A percentile compares a stretch with the other conserved stretches of the same genome.
phyloP scores from a whole-genome alignment of 2,113 vertebrate genomes.

The Bambusicola thoracicus region DNA sequence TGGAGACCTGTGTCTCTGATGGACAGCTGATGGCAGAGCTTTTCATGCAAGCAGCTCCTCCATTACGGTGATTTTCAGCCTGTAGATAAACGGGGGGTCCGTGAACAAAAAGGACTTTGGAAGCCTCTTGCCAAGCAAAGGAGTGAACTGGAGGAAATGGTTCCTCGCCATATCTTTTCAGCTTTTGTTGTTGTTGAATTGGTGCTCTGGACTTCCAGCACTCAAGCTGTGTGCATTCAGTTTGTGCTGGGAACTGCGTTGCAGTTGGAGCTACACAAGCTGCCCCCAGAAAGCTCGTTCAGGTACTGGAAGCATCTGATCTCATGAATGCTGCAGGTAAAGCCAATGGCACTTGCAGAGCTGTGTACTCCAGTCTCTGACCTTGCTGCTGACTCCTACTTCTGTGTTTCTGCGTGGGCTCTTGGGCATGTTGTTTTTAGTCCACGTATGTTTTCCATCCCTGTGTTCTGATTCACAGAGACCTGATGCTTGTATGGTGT shows the following conservation, averaged over 20 bases:
- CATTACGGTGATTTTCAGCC: neutral
- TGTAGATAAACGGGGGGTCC: neutral
- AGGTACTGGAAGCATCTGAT: neutral
- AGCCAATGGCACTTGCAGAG: neutral
- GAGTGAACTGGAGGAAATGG: neutral
- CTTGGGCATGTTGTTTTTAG: neutral
- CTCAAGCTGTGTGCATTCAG: neutral
- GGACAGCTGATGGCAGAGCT: neutral
- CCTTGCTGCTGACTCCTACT: neutral
- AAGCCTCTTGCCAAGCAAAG: neutral
- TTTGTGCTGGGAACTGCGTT: neutral
- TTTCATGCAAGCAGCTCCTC: neutral
- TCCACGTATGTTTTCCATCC: neutral
- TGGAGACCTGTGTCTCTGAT: neutral
- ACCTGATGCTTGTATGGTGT: neutral
- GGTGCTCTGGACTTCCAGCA: neutral
- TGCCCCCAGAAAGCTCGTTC: neutral
- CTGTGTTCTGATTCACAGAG: neutral
- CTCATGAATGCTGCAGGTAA: neutral
- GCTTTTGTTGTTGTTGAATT: neutral
- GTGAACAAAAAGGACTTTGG: neutral
- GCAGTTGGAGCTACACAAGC: neutral
- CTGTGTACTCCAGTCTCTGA: neutral
- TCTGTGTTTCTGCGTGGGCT: neutral
- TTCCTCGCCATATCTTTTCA: neutral